Evolutionary conservation across 2,888 invertebrate species (phyloP), one percentile per base, ranked within the genome.

Genomic region (Cantharis rustica): DNA sequence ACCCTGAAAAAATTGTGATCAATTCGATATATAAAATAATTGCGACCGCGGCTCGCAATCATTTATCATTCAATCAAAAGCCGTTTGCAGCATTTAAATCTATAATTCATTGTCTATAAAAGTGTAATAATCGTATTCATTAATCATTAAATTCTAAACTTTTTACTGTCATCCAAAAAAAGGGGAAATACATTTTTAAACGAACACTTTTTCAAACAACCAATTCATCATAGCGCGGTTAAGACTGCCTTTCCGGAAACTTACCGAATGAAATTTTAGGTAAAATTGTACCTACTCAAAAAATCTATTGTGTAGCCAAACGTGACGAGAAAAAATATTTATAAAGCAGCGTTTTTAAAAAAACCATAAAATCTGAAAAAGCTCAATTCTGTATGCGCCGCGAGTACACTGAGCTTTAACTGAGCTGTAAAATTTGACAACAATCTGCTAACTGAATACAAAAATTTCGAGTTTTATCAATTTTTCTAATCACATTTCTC

Each of bases 71-170:
- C 73, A 73, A 78, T 78, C 78, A 78, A 78, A 78, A 77, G 75
- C 73, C 71, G 72, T 78, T 75, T 77, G 75, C 68, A 74, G 75
- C 76, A 76, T 79, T 78, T 76, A 78, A 79, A 76, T 76, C 76
- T 75, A 76, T 76, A 79, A 79, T 78, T 79, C 75, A 79, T 79
- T 79, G 75, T 79, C 79, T 72, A 78, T 78, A 76, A 79, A 79
- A 78, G 71, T 74, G 76, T 73, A 73, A 79, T 79, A 74, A 79
- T 76, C 70, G 72, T 69, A 64, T 73, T 75, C 77, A 75, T 79
- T 77, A 75, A 77, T 75, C 79, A 78, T 78, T 69, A 75, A 77
- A 75, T 75, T 75, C 68, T 78, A 78, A 73, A 70, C 66, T 71
- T 77, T 78, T 78, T 78, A 75, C 66, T 61, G 75, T 72, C 70